These are phyloP conservation scores for Aegithalos caudatus DNA, from an alignment of 2,113 vertebrate species.

Conservation along the genomic window DNA sequence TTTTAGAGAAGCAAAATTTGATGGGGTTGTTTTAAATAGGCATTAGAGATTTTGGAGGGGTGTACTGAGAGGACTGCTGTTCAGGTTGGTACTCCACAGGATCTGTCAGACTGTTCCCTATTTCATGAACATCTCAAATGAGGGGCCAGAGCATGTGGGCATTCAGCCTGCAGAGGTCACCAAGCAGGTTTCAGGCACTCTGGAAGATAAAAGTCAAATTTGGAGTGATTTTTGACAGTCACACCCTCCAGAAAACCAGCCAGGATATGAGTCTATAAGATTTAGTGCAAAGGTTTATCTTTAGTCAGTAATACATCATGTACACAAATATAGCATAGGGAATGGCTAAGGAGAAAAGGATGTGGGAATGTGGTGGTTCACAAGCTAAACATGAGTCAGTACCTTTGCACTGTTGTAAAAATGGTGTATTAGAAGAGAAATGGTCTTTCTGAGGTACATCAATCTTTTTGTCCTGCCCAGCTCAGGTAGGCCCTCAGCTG, in stretches of 20 bases:
- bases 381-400: background rate
- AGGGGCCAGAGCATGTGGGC: background rate
- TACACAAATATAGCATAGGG: background rate
- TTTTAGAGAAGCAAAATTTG: background rate
- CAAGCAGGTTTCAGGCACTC: background rate
- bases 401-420: background rate
- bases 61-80: rapidly evolving
- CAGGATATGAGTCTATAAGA: background rate
- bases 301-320: background rate
- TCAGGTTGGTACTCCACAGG: background rate
- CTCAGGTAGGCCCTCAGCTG: background rate
- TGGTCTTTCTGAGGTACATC: background rate
- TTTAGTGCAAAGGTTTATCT: background rate
- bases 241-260: background rate
- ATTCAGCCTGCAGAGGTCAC: conserved; percentile 19
- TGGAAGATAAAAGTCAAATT: background rate
- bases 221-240: background rate
- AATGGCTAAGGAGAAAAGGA: background rate
- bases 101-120: background rate
- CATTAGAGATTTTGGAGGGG: background rate
- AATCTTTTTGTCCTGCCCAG: background rate
- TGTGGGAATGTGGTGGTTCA: background rate
- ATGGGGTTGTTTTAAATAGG: background rate
- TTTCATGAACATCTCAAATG: background rate
- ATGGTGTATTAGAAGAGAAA: background rate